Evolutionary conservation across 2,113 vertebrate genomes (phyloP).

Genomic region (Conger conger): DNA sequence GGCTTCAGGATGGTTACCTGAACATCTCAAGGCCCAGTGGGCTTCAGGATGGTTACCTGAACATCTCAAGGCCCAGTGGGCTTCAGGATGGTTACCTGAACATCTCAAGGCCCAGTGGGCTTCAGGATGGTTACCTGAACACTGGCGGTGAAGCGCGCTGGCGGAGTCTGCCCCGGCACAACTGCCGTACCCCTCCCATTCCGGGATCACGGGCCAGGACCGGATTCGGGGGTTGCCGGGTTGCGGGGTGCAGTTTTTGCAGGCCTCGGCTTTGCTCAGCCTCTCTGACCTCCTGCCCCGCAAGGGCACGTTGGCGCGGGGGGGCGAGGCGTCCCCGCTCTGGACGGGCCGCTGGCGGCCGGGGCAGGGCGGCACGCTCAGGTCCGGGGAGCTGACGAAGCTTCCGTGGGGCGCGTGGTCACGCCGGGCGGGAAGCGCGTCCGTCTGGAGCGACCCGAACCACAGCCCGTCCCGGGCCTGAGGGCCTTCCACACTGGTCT

Average conservation of each 20-base stretch:
- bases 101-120: neutral
- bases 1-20: no score
- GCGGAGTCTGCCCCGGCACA: slow-evolving; percentile 1
- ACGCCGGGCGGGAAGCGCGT: slow-evolving; percentile 28
- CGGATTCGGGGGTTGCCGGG: slow-evolving; percentile 42
- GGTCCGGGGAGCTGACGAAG: slow-evolving; percentile 28
- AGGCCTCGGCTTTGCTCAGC: no score
- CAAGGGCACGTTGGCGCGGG: neutral
- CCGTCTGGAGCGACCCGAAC: slow-evolving; percentile 8
- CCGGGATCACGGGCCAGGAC: slow-evolving; percentile 55
- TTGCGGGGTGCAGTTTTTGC: slow-evolving; percentile 18
- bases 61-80: neutral
- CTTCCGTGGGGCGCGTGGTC: neutral
- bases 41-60: no score
- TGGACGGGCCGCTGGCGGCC: neutral
- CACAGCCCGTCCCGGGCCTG: no score
- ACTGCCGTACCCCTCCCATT: slow-evolving; percentile 42
- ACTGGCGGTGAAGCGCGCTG: slow-evolving; percentile 30
- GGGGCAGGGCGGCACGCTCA: neutral
- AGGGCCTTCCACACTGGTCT: no score
- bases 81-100: no score
- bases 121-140: slow-evolving; percentile 47
- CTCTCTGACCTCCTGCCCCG: neutral
- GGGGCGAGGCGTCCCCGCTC: slow-evolving; percentile 41
- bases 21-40: neutral